Evolutionary conservation across 2,797 vertebrate genomes (phyloP).

Genomic region (Brachyalestes nurse): DNA sequence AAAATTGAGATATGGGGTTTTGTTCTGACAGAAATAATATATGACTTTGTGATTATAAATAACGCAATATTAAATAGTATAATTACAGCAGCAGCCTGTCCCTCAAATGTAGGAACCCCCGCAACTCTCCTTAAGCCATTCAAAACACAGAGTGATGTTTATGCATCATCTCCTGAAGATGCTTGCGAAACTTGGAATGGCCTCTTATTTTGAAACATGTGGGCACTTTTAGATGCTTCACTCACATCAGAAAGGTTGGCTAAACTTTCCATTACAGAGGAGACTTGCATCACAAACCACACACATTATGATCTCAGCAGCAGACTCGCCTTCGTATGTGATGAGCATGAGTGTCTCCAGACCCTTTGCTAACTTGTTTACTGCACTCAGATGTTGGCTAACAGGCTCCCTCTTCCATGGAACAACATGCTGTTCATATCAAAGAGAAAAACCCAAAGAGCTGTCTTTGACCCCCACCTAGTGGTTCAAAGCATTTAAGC

Average conservation of each 20-base stretch:
- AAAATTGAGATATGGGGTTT: too few species aligned
- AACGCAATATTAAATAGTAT: neutral
- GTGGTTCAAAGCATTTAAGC: constrained; percentile 64
- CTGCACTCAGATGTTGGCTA: constrained; percentile 52
- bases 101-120: neutral
- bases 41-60: too few species aligned
- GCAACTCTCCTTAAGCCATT: neutral
- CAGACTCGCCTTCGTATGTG: constrained; percentile 67
- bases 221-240: neutral
- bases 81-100: neutral
- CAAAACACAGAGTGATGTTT: neutral
- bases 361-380: constrained; percentile 69
- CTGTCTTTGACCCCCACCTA: constrained; percentile 87
- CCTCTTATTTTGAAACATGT: neutral
- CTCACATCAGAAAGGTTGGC: neutral
- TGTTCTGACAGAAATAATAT: too few species aligned
- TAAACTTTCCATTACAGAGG: neutral
- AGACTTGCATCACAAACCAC: constrained; percentile 19
- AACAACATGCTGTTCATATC: neutral
- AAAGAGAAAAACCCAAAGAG: constrained; percentile 37
- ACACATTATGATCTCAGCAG: constrained; percentile 14
- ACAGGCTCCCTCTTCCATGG: constrained; percentile 56
- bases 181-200: neutral
- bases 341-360: constrained; percentile 74
- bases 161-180: neutral